These are phyloP conservation scores for Steinernema carpocapsae DNA, from an alignment of 2,888 invertebrate genomes.

Conservation along the genomic window DNA sequence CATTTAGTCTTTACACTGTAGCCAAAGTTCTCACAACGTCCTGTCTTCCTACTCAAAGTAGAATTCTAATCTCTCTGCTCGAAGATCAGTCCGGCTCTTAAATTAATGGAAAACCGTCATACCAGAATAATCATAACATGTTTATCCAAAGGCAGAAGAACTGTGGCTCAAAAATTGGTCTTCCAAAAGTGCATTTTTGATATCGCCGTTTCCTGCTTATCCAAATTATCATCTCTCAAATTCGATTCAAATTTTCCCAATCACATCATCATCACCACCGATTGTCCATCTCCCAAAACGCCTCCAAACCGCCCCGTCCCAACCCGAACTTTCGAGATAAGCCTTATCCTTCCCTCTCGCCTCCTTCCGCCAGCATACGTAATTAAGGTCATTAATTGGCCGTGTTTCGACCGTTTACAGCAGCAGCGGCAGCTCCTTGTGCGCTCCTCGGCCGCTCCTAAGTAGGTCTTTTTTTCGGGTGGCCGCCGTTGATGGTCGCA, in stretches of 20 bases:
- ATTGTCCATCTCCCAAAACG: neutral
- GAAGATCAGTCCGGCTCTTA: too few relatives aligned
- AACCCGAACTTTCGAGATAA: conserved; percentile 14
- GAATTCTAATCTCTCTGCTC: too few relatives aligned
- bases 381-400: conserved; percentile 34
- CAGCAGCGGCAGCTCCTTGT: neutral
- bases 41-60: too few relatives aligned
- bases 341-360: conserved; percentile 5
- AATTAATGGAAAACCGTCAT: too few relatives aligned
- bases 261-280: neutral
- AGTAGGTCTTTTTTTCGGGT: conserved; percentile 35
- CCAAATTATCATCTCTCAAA: too few relatives aligned
- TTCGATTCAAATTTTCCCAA: neutral
- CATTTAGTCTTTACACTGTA: too few relatives aligned
- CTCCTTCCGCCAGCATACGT: conserved; percentile 15
- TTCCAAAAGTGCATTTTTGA: too few relatives aligned
- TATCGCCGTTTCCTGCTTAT: too few relatives aligned
- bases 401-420: conserved; percentile 2
- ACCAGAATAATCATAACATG: too few relatives aligned
- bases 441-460: neutral
- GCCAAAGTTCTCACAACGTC: too few relatives aligned
- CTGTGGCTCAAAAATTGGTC: too few relatives aligned
- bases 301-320: neutral
- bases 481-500: conserved; percentile 21
- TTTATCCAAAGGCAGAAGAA: too few relatives aligned